Percentiles rank a stretch among this genome's conserved stretches.
Conservation (phyloP, 2,797 vertebrate genomes). For the Poeciliopsis presidionis region DNA sequence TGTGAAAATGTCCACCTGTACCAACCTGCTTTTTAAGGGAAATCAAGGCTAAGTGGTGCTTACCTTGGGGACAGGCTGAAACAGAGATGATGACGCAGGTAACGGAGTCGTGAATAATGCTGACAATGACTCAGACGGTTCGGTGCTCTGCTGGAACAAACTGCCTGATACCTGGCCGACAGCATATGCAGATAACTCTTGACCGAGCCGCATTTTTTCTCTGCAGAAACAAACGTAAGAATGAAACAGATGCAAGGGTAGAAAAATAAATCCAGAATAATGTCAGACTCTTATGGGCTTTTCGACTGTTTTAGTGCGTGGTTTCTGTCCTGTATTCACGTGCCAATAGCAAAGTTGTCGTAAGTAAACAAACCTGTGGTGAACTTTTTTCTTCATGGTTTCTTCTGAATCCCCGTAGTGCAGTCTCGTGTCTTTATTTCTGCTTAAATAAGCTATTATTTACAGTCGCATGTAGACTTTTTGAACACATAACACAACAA, state of each 20-base stretch:
- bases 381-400: conserved; percentile 70
- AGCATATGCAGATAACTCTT: conserved; percentile 60
- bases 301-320: background rate
- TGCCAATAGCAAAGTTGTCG: background rate
- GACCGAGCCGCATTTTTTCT: background rate
- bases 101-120: conserved; percentile 67
- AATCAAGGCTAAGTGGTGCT: background rate
- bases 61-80: conserved; percentile 71
- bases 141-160: conserved; percentile 53
- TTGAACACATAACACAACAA: background rate
- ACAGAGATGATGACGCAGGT: conserved; percentile 34
- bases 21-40: background rate
- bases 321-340: background rate
- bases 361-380: conserved; percentile 66
- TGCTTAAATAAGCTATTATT: background rate
- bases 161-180: conserved; percentile 81
- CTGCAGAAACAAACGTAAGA: conserved; percentile 33
- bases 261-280: background rate
- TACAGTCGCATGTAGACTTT: background rate
- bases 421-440: background rate
- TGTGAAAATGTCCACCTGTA: background rate
- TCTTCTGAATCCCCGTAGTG: background rate
- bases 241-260: background rate
- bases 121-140: conserved; percentile 57
- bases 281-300: background rate